Evolutionary conservation across 2,888 invertebrate species (phyloP), one percentile per base, ranked within the genome.

Genomic region (Nemotelus nigrinus): DNA sequence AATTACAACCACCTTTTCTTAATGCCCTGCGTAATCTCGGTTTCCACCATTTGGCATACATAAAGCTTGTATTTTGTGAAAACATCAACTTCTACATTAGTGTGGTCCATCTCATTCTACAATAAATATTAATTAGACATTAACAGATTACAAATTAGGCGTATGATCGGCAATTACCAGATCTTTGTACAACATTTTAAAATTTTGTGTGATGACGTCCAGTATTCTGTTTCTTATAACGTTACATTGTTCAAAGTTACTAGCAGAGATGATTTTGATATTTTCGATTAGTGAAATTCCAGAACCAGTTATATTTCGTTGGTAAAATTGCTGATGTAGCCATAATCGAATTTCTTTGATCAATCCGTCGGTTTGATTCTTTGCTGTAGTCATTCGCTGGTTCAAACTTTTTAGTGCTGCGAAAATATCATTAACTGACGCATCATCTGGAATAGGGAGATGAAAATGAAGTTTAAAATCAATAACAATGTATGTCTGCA

Each of bases 251-350:
- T 55, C 76, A 1, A 47, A 39, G 7, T 25, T 5, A 39, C 5
- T n/a, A 1, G 2, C 8, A 75, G 76, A 74, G 72, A 39, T 68
- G 77, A 81, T 77, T 76, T 82, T 82, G 77, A 81, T 81, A 68
- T 82, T 80, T 65, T 83, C 80, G n/a, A 83, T 79, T 39, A 82
- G n/a, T 44, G 63, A 48, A 8, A 74, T 50, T 80, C 84, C 85
- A 48, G 84, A 83, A 0, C 84, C 84, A 50, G 83, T 85, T 2
- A 82, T 80, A 83, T 92, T 93, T n/a, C 97, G 88, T 83, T 93
- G 91, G 84, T 94, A 93, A 57, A 97, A 87, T 0, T 96, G 94
- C 64, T 89, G 85, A 79, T 90, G 89, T 7, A 93, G 92, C 95
- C 96, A 97, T 0, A 88, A 88, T 0, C 90, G 89, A 60, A 94